Evolutionary conservation across 2,113 vertebrate genomes (phyloP), one percentile per base, ranked within the genome.

Genomic region (Limanda limanda): DNA sequence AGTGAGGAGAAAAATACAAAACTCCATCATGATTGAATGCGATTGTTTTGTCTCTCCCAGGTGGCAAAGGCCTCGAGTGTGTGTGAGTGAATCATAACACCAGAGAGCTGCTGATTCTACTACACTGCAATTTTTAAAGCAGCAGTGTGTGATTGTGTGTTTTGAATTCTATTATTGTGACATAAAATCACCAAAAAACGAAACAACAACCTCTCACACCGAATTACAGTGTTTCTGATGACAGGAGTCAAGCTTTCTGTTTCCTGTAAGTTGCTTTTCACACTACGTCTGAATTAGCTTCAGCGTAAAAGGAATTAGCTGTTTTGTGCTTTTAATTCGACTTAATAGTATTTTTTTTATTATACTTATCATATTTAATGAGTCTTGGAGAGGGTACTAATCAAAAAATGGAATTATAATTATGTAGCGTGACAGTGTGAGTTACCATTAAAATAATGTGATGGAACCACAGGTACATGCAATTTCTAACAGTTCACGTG

Each of bases 1-100:
- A 17, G 40, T 47, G 56, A 68, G 21, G 11, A 8, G 18, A 12
- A 2, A 4, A 57, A 24, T 2, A 18, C 2, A 52, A 40, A 35
- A 7, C 3, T 1, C 58, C 23, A 45, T 42, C 48, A 18, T 51
- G 57, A 62, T 61, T 58, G 45, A 52, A 52, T 31, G 14, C 9
- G 18, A 54, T 60, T 67, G 73, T 76, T 81, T 81, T 71, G 54
- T 48, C 20, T 76, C 60, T 58, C 27, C 21, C 21, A 69, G 58
- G 54, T 74, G 68, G 54, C 25, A 60, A 45, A 42, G 12, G 60
- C 40, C 64, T 69, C 35, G 0, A 27, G 23, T 61, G 61, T 61
- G 61, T 48, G 27, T 12, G 1, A 66, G 37, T 20, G 7, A 47
- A 47, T 14, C 59, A 58, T 51, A 17, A 58, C 11, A 35, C n/a